These are phyloP conservation scores for Drosophila paranaensis DNA, from an alignment of 2,888 invertebrate species.

Conservation along the genomic window DNA sequence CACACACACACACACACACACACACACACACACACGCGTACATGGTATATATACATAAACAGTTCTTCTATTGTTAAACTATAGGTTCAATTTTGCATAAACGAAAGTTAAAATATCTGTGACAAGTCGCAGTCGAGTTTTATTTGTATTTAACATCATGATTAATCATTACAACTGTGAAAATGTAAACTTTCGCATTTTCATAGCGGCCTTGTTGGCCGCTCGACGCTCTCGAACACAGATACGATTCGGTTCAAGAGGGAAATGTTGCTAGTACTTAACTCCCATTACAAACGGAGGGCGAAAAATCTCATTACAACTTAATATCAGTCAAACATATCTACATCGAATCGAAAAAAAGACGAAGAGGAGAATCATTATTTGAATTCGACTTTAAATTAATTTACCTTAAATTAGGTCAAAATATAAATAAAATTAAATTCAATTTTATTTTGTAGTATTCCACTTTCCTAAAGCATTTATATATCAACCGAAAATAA, in stretches of 20 bases:
- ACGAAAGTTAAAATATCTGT: slow-evolving; percentile 67
- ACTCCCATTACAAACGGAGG: too few species aligned
- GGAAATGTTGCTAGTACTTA: too few species aligned
- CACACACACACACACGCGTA: slow-evolving; percentile 14
- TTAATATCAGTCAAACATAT: too few species aligned
- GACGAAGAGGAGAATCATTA: too few species aligned
- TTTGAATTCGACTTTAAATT: too few species aligned
- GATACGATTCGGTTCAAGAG: background rate
- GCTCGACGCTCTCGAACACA: background rate
- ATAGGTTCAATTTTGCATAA: slow-evolving; percentile 48
- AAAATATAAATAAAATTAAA: too few species aligned
- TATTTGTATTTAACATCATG: slow-evolving; percentile 32
- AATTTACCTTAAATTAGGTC: too few species aligned
- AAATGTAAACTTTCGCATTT: slow-evolving; percentile 34
- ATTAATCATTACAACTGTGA: slow-evolving; percentile 56
- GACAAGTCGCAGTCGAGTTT: slow-evolving; percentile 34
- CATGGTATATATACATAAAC: background rate
- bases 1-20: slow-evolving; percentile 15
- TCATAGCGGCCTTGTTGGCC: slow-evolving; percentile 1
- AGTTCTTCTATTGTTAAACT: slow-evolving; percentile 10
- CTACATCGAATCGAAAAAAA: too few species aligned
- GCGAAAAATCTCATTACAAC: too few species aligned
- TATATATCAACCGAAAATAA: background rate
- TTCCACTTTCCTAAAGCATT: background rate
- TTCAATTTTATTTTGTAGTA: background rate